Conservation (phyloP, 2,113 vertebrate species). For the Ptychochromis oligacanthus region DNA sequence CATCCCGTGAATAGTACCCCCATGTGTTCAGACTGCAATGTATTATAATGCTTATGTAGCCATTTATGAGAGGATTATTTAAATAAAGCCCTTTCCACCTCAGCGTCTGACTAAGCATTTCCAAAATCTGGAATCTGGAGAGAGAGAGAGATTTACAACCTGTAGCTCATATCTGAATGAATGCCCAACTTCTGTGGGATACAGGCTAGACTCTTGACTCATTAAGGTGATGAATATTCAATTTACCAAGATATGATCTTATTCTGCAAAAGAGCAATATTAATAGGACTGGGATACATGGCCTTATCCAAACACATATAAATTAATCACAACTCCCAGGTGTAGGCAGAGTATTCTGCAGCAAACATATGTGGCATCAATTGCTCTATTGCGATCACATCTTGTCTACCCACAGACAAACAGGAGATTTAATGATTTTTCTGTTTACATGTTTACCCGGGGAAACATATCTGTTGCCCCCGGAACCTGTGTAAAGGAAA, state of each 20-base stretch:
- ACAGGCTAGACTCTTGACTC: conserved; percentile 51
- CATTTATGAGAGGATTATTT: conserved; percentile 54
- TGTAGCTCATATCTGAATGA: conserved; percentile 63
- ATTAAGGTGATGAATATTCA: conserved; percentile 72
- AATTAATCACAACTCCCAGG: conserved; percentile 72
- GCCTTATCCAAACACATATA: conserved; percentile 73
- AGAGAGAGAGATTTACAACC: conserved; percentile 58
- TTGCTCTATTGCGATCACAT: conserved; percentile 51
- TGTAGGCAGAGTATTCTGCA: conserved; percentile 43
- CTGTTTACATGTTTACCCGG: conserved; percentile 30
- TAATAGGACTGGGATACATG: conserved; percentile 67
- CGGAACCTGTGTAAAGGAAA: neutral
- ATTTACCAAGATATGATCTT: conserved; percentile 69
- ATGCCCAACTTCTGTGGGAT: conserved; percentile 50
- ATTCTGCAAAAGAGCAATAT: conserved; percentile 74
- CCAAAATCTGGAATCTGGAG: conserved; percentile 47
- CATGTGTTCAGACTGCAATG: conserved; percentile 33
- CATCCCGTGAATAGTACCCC: conserved; percentile 41
- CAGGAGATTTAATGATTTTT: conserved; percentile 49
- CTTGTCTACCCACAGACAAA: conserved; percentile 48
- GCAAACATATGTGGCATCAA: conserved; percentile 76
- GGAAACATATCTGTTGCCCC: conserved; percentile 15
- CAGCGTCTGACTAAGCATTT: conserved; percentile 52
- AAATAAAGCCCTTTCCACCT: conserved; percentile 40
- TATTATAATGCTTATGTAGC: conserved; percentile 34